These are phyloP conservation scores for Anthonomus grandis DNA, from an alignment of 1,140 invertebrate species.

Conservation along the genomic window DNA sequence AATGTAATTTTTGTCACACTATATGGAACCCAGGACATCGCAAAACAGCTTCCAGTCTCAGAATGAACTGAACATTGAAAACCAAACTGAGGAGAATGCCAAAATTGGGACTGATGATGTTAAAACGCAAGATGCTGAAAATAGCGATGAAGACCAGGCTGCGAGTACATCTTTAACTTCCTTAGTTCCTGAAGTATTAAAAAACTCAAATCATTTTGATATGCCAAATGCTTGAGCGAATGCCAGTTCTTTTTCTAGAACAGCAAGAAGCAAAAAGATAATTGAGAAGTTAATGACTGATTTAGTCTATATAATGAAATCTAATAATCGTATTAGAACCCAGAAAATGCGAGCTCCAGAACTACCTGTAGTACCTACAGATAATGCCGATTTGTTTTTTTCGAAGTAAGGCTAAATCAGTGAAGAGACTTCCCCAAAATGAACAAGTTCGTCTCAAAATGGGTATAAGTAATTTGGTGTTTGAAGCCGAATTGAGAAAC, in stretches of 20 bases:
- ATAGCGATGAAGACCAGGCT: not conserved
- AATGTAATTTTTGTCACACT: not conserved
- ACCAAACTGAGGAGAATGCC: no score
- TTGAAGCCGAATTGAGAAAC: not conserved
- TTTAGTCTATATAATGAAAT: not conserved
- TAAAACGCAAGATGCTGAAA: not conserved
- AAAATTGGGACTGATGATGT: not conserved
- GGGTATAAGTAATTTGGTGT: not conserved
- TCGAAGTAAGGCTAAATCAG: not conserved
- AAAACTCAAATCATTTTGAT: not conserved
- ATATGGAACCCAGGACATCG: not conserved
- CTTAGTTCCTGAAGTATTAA: not conserved
- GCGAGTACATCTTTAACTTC: not conserved
- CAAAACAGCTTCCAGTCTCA: no score
- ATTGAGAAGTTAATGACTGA: not conserved
- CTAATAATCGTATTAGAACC: no score
- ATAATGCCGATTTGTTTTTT: not conserved
- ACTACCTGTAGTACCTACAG: not conserved
- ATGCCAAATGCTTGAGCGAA: no score
- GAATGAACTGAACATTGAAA: not conserved
- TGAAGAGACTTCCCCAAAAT: not conserved
- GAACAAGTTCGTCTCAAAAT: no score
- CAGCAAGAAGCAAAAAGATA: not conserved
- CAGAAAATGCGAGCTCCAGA: not conserved
- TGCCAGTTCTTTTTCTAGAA: not conserved